phyloP scores from a whole-genome alignment of 2,113 vertebrate genomes.

The Sylvia atricapilla region DNA sequence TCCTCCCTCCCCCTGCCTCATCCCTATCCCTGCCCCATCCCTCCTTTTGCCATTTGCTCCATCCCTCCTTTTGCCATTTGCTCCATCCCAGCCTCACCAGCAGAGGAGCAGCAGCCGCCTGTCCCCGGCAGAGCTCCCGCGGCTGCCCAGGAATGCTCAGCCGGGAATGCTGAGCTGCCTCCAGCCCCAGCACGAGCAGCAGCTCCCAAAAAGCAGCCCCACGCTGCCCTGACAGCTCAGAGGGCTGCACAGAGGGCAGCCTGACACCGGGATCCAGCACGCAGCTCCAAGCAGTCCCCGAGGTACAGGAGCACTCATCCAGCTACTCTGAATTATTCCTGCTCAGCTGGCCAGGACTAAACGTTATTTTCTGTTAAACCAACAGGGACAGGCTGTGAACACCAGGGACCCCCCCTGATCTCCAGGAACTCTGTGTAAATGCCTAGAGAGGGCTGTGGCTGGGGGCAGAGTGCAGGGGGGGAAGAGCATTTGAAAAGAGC shows the following conservation, averaged over 20 bases:
- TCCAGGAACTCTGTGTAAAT: not conserved
- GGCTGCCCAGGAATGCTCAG: not conserved
- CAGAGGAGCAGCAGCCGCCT: not conserved
- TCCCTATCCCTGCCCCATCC: not conserved
- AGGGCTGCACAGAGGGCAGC: not conserved
- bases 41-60: not conserved
- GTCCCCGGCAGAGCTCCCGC: rapidly evolving
- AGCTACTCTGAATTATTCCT: slow-evolving; percentile 10
- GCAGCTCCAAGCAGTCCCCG: not conserved
- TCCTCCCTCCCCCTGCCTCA: not conserved
- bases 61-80: not conserved
- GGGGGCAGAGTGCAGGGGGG: not conserved
- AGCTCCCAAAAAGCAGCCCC: not conserved
- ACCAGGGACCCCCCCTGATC: not conserved
- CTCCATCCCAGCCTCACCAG: not conserved
- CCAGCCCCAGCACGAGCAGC: not conserved
- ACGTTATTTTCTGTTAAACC: slow-evolving; percentile 41
- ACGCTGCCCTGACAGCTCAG: rapidly evolving
- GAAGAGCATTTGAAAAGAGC: not conserved
- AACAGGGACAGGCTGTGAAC: not conserved
- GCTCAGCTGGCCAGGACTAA: slow-evolving; percentile 45
- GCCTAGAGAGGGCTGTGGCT: not conserved
- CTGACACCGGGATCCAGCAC: not conserved
- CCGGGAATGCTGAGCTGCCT: not conserved
- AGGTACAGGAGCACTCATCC: slow-evolving; percentile 24